Evolutionary conservation across 2,888 invertebrate species (phyloP), one percentile per base, ranked within the genome.

Genomic region (Agriopis marginaria): DNA sequence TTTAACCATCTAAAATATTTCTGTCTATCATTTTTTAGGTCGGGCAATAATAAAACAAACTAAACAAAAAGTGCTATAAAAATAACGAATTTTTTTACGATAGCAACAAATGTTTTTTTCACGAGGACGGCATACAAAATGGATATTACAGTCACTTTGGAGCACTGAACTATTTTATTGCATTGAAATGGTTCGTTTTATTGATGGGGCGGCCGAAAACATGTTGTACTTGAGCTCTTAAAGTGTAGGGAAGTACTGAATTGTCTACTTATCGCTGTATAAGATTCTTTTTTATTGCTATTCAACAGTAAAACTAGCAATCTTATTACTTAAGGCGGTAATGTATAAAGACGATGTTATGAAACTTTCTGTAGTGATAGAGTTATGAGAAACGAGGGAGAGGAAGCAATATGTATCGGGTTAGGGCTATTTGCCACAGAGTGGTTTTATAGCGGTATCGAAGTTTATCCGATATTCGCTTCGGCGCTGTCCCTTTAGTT

Each of bases 141-240:
- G 70, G 72, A 60, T 70, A 66, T 74, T 66, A 72, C 68, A 67
- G 60, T 45, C 65, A 62, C 68, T 68, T 71, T 68, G 74, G 68
- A 68, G 70, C 51, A 62, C 70, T 70, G 40, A 66, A 68, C 68
- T 71, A 71, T 66, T 71, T 71, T 71, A 71, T 71, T 66, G 68
- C 68, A 66, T 63, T 50, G 59, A 45, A 64, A 68, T 59, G 63
- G 66, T 42, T 58, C 54, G 50, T 68, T 68, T 71, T 71, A 71
- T 71, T 68, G 71, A 63, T 49, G 55, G 62, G 68, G 62, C 56
- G 50, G 14, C 55, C 50, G 63, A 65, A 66, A 65, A 68, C 68
- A 71, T 71, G 59, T 58, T 71, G 65, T 66, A 62, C 42, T 66
- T 60, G 58, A 58, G 42, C 58, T 10, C 17, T 63, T 54, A 58